Evolutionary conservation across 2,888 invertebrate species (phyloP), one percentile per base, ranked within the genome.

Genomic region (Icerya purchasi): DNA sequence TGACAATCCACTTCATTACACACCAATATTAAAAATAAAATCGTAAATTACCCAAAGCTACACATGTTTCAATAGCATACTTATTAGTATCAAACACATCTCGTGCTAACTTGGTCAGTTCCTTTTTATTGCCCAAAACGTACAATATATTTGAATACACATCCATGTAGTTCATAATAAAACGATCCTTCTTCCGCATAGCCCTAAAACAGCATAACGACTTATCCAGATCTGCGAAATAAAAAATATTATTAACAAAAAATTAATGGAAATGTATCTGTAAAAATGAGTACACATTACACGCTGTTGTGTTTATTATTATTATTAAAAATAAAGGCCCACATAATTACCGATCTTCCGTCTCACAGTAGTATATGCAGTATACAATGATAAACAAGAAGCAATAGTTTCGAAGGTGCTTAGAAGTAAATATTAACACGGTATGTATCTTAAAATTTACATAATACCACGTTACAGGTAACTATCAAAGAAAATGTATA

Each of bases 21-120:
- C n/a, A n/a, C n/a, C n/a, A n/a, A n/a, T n/a, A n/a, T n/a, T n/a
- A 36, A 36, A 36, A 36, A 36, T 36, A 36, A 36, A 36, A 36
- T 36, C 5, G 14, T 8, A 8, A 36, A 36, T 36, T 73, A 85
- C 93, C 96, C 69, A 98, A 88, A 64, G 97, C 90, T 74, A 92
- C 94, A 72, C 97, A 97, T 0, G 97, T 97, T 75, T 98, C 96
- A 23, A 93, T 89, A 66, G 90, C 77, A 70, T 93, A 98, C 73
- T 96, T 94, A 72, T 98, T 94, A 66, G 94, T 89, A 67, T 87
- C 84, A 59, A 88, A 87, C 54, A 92, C 90, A 68, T 84, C 84
- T 69, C 97, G 93, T 0, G 97, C 97, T 63, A 98, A 76, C 70
- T 87, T 82, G 2, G 94, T 90, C 65, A 98, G 76, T 71, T 94